Conservation (phyloP, 2,113 vertebrate species). For the Brevimyrus niger region DNA sequence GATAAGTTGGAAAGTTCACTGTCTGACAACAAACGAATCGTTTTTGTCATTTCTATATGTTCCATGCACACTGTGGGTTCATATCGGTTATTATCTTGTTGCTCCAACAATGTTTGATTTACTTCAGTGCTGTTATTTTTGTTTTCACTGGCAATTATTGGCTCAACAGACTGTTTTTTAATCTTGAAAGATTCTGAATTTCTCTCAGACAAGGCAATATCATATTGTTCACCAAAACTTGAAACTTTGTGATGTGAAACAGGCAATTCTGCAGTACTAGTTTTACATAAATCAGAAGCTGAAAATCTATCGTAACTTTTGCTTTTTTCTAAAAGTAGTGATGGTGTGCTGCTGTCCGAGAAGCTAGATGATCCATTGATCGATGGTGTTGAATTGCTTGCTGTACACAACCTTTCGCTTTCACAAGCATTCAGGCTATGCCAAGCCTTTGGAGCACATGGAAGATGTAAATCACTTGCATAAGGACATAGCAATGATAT, state of each 20-base stretch:
- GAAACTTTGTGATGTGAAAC: background rate
- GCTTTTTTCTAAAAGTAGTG: background rate
- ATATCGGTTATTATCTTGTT: background rate
- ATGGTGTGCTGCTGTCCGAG: slow-evolving; percentile 1
- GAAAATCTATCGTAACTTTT: background rate
- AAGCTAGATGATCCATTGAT: background rate
- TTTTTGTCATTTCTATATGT: background rate
- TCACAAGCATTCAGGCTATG: background rate
- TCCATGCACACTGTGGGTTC: background rate
- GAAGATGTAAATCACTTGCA: background rate
- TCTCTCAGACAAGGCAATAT: background rate
- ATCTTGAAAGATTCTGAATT: background rate
- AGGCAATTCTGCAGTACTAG: background rate
- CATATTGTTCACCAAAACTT: background rate
- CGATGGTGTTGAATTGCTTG: background rate
- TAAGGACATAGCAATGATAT: slow-evolving; percentile 20
- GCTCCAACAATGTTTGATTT: background rate
- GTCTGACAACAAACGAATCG: background rate
- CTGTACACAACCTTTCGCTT: background rate
- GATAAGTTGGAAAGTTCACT: background rate
- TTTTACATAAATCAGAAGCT: background rate
- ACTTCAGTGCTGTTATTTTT: background rate
- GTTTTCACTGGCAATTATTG: background rate
- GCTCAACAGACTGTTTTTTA: background rate
- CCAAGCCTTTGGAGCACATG: background rate